phyloP scores from a whole-genome alignment of 2,888 invertebrate genomes.

The Acanthococcus lagerstroemiae region DNA sequence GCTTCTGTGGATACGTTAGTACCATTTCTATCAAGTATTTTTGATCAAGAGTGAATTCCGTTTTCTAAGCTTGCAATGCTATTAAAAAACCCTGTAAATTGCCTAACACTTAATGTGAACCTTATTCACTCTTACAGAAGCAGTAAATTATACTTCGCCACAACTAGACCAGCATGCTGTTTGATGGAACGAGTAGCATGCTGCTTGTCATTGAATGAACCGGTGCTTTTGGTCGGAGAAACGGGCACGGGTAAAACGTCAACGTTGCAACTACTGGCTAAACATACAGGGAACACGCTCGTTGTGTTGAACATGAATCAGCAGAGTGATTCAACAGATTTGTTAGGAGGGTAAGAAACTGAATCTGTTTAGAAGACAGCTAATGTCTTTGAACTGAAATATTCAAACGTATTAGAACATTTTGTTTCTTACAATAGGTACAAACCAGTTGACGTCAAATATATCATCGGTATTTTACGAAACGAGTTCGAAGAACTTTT shows the following conservation, averaged over 20 bases:
- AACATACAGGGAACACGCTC: slow-evolving; percentile 70
- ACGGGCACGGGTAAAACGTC: slow-evolving; percentile 98
- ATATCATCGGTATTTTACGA: slow-evolving; percentile 68
- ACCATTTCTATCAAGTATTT: no score
- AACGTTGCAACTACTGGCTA: slow-evolving; percentile 80
- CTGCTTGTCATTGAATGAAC: slow-evolving; percentile 71
- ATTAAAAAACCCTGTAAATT: no score
- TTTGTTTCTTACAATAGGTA: slow-evolving; percentile 43
- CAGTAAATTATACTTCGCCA: slow-evolving; percentile 52
- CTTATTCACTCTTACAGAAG: slow-evolving; percentile 7
- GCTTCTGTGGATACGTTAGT: slow-evolving; percentile 1
- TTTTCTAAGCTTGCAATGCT: no score
- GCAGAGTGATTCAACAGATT: slow-evolving; percentile 92
- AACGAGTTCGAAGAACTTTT: slow-evolving; percentile 77
- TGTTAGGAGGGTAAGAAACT: slow-evolving; percentile 72
- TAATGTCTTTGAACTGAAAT: not conserved
- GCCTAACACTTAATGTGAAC: not conserved
- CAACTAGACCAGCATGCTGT: slow-evolving; percentile 68
- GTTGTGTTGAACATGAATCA: slow-evolving; percentile 98
- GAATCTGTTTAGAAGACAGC: not conserved
- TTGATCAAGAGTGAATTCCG: no score
- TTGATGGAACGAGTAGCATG: slow-evolving; percentile 80
- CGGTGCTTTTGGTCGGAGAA: slow-evolving; percentile 90
- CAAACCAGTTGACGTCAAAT: slow-evolving; percentile 86
- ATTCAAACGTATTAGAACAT: no score